Conservation (phyloP, 1,140 invertebrate species). For the Drosophila ercepeae region DNA sequence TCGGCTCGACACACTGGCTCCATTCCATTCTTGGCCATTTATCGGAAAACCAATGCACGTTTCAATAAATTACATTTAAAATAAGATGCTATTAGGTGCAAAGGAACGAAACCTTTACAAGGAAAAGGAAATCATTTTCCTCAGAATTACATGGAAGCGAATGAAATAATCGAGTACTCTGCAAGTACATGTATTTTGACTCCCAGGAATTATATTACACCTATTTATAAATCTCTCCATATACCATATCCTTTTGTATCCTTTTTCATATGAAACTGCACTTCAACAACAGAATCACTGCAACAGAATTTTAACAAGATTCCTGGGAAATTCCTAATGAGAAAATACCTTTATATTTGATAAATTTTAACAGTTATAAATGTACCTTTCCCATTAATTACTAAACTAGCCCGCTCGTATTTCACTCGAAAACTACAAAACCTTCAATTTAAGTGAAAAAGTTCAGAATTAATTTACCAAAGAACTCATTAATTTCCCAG, state of each 20-base stretch:
- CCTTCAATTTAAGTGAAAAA: neutral
- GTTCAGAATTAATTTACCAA: neutral
- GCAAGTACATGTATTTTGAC: neutral
- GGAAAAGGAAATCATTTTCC: constrained; percentile 1
- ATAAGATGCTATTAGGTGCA: constrained; percentile 13
- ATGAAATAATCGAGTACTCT: neutral
- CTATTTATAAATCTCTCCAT: no score
- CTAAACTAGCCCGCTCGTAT: neutral
- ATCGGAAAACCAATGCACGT: constrained; percentile 55
- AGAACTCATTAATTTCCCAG: neutral
- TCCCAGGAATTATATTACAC: no score
- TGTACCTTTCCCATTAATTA: neutral
- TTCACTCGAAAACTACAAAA: neutral
- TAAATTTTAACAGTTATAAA: no score
- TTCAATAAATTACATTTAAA: constrained; percentile 68
- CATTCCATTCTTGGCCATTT: constrained; percentile 24
- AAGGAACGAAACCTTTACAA: neutral
- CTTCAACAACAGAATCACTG: no score
- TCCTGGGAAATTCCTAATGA: no score
- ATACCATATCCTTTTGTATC: no score
- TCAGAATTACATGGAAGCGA: neutral
- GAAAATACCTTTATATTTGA: no score
- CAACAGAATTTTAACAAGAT: no score
- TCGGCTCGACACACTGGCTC: constrained; percentile 41
- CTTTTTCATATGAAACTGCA: no score